phyloP scores from a whole-genome alignment of 2,113 vertebrate genomes.

The Orycteropus afer region DNA sequence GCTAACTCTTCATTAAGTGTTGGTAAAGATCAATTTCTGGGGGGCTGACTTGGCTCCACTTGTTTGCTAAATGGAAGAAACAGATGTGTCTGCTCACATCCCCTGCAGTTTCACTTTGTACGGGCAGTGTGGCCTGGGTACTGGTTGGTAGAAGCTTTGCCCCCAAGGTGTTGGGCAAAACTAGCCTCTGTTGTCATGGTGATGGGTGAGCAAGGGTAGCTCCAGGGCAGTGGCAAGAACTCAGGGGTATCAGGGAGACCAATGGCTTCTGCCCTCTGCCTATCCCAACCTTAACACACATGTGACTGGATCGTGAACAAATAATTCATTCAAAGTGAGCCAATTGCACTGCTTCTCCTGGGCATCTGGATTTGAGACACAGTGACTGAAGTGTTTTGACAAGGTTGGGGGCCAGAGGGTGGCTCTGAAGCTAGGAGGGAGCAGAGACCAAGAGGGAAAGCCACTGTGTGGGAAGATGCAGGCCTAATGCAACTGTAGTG shows the following conservation, averaged over 20 bases:
- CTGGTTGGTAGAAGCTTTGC: not conserved
- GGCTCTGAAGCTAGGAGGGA: not conserved
- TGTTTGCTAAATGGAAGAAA: conserved; percentile 28
- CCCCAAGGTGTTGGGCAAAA: not conserved
- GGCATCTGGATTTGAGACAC: not conserved
- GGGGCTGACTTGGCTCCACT: not conserved
- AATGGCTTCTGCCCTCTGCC: not conserved
- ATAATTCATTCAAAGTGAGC: not conserved
- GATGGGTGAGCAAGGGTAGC: not conserved
- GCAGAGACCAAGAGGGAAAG: not conserved
- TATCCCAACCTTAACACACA: not conserved
- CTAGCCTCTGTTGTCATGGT: not conserved
- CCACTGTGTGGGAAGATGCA: not conserved
- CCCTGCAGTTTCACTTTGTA: not conserved
- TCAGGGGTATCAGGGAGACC: not conserved
- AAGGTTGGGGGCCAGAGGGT: not conserved
- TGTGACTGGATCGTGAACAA: not conserved
- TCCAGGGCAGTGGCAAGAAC: not conserved
- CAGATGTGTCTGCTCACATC: conserved; percentile 25
- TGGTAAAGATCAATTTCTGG: conserved; percentile 69
- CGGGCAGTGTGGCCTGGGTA: not conserved
- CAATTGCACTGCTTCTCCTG: not conserved
- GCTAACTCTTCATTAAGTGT: conserved; percentile 74
- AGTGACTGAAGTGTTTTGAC: not conserved
- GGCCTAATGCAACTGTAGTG: rapidly evolving